Evolutionary conservation across 2,888 invertebrate genomes (phyloP), one percentile per base, ranked within the genome.

Genomic region (Dysmachus trigonus): DNA sequence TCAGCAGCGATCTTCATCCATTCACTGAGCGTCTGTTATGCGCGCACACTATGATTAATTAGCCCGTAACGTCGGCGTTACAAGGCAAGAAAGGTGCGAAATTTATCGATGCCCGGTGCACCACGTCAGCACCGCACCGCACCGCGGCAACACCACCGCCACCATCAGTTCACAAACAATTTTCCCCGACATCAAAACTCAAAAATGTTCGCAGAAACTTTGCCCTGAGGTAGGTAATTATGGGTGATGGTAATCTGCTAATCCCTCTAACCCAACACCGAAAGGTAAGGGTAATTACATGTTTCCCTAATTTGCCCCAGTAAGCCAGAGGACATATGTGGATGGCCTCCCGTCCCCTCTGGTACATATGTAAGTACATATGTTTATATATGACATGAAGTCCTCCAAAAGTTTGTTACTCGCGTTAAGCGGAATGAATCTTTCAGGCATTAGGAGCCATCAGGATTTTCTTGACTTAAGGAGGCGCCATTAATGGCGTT

Each of bases 31-130:
- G 76, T 38, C 22, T 38, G 76, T n/a, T 31, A 38, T 15, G 47
- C 27, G 41, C n/a, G 27, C 77, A 13, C 62, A 10, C 27, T 27
- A 13, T 77, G 77, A 77, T 77, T 77, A 77, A 77, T 77, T 77
- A 47, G 77, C 47, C 47, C 47, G 30, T 31, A 77, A 47, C 41
- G n/a, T n/a, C n/a, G 47, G 77, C 77, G 77, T 77, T 47, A 77
- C 47, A 77, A 62, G 62, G 22, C 47, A 47, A n/a, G 77, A 41
- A 77, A 77, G 77, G 77, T 77, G 47, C 22, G 47, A 30, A 77
- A 77, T 77, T 77, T 77, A 77, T 77, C 77, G 77, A 41, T 41
- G 22, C 47, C 62, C 27, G 62, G 62, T 47, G 27, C 62, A 62
- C 62, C 18, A 10, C 51, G 8, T n/a, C 18, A 18, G n/a, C 51